Conservation (phyloP, 37 sponge, comb jelly and placozoan species). For the Cladorhizidae sp. region DNA sequence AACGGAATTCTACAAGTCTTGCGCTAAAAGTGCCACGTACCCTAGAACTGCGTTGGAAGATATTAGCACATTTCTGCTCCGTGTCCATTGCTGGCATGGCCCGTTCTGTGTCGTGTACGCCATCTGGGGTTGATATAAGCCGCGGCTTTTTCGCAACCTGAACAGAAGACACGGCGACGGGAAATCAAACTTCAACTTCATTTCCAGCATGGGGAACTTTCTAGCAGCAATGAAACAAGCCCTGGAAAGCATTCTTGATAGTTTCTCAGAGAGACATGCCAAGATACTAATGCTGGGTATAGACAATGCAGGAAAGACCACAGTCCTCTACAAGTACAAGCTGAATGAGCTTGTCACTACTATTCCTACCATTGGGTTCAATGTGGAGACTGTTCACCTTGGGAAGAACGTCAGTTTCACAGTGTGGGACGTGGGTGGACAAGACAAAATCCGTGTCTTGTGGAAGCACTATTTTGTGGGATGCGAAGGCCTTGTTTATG, state of each 20-base stretch:
- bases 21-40: too few relatives aligned
- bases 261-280: constrained; percentile 50
- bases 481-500: constrained; percentile 84
- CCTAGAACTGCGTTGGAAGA: too few relatives aligned
- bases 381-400: constrained; percentile 94
- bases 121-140: too few relatives aligned
- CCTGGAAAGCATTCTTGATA: constrained; percentile 14
- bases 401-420: constrained; percentile 86
- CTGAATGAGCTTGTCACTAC: constrained; percentile 88
- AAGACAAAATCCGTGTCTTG: constrained; percentile 92
- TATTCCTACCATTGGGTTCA: constrained; percentile 98
- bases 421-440: constrained; percentile 99
- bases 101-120: too few relatives aligned
- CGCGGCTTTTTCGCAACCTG: too few relatives aligned
- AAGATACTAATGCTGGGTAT: constrained; percentile 97
- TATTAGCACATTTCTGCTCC: too few relatives aligned
- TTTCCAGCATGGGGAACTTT: constrained; percentile 17
- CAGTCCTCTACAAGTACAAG: constrained; percentile 96
- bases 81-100: too few relatives aligned
- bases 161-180: too few relatives aligned
- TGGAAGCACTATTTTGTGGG: constrained; percentile 93
- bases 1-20: too few relatives aligned
- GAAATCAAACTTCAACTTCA: too few relatives aligned
- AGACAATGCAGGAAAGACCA: constrained; percentile 98
- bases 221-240: constrained; percentile 25